A percentile compares a stretch with the other conserved stretches of the same genome.
phyloP scores from a whole-genome alignment of 2,113 vertebrate species.

The Budorcas taxicolor region DNA sequence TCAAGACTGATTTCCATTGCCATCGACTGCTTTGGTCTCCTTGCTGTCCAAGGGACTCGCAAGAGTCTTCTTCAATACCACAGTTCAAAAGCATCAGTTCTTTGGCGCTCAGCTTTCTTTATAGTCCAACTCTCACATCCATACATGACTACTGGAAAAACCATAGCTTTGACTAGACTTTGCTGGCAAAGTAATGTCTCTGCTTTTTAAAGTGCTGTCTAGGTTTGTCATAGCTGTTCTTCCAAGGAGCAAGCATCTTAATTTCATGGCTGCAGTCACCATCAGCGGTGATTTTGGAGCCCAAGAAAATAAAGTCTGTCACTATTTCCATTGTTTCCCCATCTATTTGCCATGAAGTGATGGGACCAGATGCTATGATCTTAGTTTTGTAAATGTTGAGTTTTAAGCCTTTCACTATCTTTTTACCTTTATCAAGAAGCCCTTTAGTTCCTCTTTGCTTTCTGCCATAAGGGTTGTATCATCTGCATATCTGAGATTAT shows the following conservation, averaged over 20 bases:
- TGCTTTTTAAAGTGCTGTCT: neutral
- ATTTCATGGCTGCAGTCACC: neutral
- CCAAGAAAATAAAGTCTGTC: neutral
- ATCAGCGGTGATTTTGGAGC: neutral
- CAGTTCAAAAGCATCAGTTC: neutral
- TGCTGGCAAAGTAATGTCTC: neutral
- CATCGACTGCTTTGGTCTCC: neutral
- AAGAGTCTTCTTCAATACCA: neutral
- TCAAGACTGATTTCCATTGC: neutral
- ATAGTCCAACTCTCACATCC: neutral
- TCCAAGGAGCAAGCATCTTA: neutral
- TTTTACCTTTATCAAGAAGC: neutral
- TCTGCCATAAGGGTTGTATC: neutral
- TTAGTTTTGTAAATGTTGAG: neutral
- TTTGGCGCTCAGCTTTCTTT: neutral
- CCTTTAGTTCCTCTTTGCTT: neutral
- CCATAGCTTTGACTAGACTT: neutral
- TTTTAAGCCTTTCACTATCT: neutral
- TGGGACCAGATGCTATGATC: neutral
- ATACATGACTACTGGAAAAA: neutral
- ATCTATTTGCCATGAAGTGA: neutral
- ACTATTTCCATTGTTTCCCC: neutral
- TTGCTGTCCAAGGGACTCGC: neutral
- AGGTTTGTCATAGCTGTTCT: neutral
- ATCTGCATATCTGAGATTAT: neutral